These are phyloP conservation scores for Lanistes nyassanus DNA, from an alignment of 1,140 invertebrate genomes.

Conservation along the genomic window DNA sequence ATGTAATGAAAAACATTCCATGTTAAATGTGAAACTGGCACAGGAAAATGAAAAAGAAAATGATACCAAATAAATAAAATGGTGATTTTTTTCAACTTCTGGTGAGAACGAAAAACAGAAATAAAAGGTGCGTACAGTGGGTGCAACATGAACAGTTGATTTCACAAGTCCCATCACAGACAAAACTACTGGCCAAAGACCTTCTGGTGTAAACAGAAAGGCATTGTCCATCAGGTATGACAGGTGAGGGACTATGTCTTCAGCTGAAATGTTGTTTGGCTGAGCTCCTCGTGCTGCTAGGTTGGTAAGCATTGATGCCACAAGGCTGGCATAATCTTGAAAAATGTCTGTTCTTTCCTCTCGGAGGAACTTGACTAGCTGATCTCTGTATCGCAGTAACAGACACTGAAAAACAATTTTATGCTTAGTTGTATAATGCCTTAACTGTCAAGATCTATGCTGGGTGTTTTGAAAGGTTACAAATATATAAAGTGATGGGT, in stretches of 20 bases:
- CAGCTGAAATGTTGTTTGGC: constrained; percentile 1
- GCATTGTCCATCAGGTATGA: constrained; percentile 46
- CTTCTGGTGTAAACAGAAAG: constrained; percentile 38
- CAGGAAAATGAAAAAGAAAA: too few species aligned
- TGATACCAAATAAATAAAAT: background rate
- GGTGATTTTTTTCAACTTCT: background rate
- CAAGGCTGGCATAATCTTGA: constrained; percentile 37
- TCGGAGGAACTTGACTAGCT: constrained; percentile 25
- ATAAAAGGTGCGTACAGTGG: constrained; percentile 32
- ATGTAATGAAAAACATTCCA: too few species aligned
- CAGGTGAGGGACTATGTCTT: constrained; percentile 37
- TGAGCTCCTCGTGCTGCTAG: background rate
- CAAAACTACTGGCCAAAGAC: constrained; percentile 34
- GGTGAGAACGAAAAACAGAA: background rate
- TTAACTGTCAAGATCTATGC: too few species aligned
- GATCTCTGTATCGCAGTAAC: constrained; percentile 34
- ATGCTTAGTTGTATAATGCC: too few species aligned
- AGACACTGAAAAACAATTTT: constrained; percentile 27
- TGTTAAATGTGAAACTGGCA: too few species aligned
- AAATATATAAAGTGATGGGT: too few species aligned
- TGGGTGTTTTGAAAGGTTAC: too few species aligned
- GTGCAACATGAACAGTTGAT: constrained; percentile 34
- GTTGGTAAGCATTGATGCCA: constrained; percentile 26
- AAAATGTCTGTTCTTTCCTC: constrained; percentile 35
- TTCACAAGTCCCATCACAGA: constrained; percentile 36